Conservation (phyloP, 2,113 vertebrate genomes). For the Pluvialis apricaria region DNA sequence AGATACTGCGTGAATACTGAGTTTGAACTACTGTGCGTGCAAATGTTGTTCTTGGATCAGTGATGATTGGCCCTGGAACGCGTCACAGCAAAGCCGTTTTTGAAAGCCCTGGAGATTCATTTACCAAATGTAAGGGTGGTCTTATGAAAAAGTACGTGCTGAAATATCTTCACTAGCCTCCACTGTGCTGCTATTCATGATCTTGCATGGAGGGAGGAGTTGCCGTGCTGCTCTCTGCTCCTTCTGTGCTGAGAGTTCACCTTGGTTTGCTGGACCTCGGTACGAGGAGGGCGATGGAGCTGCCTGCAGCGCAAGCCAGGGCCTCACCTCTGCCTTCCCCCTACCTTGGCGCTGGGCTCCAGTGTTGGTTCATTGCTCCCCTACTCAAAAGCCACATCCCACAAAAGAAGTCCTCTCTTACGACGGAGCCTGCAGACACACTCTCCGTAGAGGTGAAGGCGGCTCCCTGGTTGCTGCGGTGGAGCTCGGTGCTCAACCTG, state of each 20-base stretch:
- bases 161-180: background rate
- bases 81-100: background rate
- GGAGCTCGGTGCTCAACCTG: background rate
- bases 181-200: background rate
- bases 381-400: background rate
- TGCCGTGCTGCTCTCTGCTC: background rate
- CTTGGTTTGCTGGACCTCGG: background rate
- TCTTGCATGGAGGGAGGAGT: background rate
- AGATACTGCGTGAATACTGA: background rate
- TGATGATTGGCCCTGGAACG: background rate
- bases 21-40: background rate
- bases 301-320: background rate
- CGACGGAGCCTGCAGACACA: background rate
- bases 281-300: background rate
- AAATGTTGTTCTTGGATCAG: background rate
- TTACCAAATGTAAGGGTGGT: background rate
- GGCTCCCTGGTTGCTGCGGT: background rate
- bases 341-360: background rate
- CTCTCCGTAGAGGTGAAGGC: background rate
- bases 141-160: background rate
- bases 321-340: background rate
- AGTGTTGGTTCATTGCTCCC: rapidly evolving
- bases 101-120: background rate
- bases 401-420: background rate
- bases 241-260: background rate